Percentiles rank a stretch among this genome's conserved stretches.
These are phyloP conservation scores for Clarias laeviceps DNA, from an alignment of 2,797 vertebrate species.

Conservation along the genomic window DNA sequence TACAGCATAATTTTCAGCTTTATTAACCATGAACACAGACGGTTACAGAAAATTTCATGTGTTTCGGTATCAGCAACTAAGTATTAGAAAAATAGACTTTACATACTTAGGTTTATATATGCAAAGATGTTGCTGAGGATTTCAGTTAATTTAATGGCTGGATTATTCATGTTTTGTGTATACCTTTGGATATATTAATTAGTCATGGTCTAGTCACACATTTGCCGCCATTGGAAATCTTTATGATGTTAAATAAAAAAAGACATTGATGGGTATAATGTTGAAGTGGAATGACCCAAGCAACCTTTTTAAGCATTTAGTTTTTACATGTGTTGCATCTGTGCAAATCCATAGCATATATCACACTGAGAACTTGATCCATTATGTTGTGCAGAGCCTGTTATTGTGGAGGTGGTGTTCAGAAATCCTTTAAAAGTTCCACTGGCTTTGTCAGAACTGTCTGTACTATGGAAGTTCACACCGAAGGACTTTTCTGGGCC, in stretches of 20 bases:
- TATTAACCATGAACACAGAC: neutral
- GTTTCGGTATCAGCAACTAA: neutral
- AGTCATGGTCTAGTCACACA: neutral
- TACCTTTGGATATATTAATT: neutral
- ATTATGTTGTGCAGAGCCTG: conserved; percentile 77
- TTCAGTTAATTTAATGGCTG: neutral
- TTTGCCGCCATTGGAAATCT: neutral
- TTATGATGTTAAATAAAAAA: neutral
- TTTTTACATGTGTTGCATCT: neutral
- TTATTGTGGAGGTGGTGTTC: conserved; percentile 92
- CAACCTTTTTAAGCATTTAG: neutral
- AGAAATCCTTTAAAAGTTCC: conserved; percentile 93
- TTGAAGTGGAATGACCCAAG: neutral
- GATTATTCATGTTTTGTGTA: neutral
- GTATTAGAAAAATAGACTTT: neutral
- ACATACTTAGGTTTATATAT: neutral
- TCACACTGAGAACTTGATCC: neutral
- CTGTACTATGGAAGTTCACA: conserved; percentile 91
- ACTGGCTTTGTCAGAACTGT: conserved; percentile 85
- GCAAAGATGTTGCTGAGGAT: neutral
- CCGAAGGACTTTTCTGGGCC: conserved; percentile 71
- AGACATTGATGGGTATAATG: neutral
- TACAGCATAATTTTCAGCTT: neutral
- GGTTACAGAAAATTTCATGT: neutral
- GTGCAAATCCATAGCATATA: neutral